These are phyloP conservation scores for Champsocephalus esox DNA, from an alignment of 2,797 vertebrate species.

Conservation along the genomic window DNA sequence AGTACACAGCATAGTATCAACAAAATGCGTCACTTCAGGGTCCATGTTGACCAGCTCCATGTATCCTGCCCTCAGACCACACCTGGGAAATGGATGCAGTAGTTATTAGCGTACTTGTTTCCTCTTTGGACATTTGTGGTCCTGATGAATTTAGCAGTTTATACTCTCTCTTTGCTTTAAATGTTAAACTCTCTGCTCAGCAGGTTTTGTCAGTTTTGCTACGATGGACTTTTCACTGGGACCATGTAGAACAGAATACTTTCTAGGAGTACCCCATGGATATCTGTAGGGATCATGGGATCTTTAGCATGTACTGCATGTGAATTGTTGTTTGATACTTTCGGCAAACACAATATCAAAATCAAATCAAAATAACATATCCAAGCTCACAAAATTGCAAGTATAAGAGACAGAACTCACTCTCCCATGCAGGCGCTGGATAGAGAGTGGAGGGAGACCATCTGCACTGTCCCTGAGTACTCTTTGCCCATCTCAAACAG, in stretches of 20 bases:
- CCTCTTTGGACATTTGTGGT: not conserved
- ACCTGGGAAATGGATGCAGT: constrained; percentile 52
- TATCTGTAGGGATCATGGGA: not conserved
- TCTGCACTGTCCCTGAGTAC: constrained; percentile 77
- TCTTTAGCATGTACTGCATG: not conserved
- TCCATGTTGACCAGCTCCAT: constrained; percentile 81
- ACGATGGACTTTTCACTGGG: no score
- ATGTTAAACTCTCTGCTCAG: no score
- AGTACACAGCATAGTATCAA: constrained; percentile 48
- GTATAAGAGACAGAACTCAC: constrained; percentile 77
- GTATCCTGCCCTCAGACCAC: constrained; percentile 76
- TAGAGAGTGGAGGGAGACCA: constrained; percentile 87
- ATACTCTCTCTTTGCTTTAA: not conserved
- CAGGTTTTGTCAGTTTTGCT: no score
- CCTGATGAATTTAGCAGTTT: not conserved
- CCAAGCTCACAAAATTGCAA: not conserved
- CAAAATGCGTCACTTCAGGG: constrained; percentile 50
- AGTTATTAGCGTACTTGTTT: not conserved
- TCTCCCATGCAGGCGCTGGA: constrained; percentile 87
- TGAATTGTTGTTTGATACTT: no score
- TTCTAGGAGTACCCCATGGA: not conserved
- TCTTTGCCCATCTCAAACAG: constrained; percentile 86
- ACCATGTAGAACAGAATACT: no score
- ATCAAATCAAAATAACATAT: not conserved
- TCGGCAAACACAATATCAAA: not conserved